Conservation (phyloP, 2,797 vertebrate species). For the Aplochiton taeniatus region DNA sequence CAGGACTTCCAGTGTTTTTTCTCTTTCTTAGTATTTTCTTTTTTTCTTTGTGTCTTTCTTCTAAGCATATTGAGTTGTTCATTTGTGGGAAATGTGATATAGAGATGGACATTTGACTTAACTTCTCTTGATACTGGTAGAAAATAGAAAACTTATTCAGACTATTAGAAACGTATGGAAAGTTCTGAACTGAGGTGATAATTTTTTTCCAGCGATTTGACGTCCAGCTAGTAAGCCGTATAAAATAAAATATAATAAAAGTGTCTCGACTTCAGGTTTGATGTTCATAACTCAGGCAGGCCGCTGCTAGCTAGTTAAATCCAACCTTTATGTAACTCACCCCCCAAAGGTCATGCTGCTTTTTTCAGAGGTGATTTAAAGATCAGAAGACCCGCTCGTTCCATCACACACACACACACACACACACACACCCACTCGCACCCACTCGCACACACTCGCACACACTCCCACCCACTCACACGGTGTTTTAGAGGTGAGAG, state of each 20-base stretch:
- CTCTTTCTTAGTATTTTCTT: too few species aligned
- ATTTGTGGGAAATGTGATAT: too few species aligned
- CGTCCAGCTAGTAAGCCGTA: slow-evolving; percentile 44
- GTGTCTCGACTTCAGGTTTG: slow-evolving; percentile 65
- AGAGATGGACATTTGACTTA: too few species aligned
- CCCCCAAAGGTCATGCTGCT: slow-evolving; percentile 75
- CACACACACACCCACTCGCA: slow-evolving; percentile 32
- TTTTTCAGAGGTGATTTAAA: slow-evolving; percentile 75
- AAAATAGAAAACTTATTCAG: too few species aligned
- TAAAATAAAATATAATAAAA: slow-evolving; percentile 52
- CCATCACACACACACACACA: slow-evolving; percentile 57
- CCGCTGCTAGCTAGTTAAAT: slow-evolving; percentile 70
- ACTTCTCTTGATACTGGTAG: too few species aligned
- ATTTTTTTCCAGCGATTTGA: slow-evolving; percentile 35
- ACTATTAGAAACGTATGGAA: too few species aligned
- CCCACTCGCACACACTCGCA: slow-evolving; percentile 25
- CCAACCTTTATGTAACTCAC: slow-evolving; percentile 79
- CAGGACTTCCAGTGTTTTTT: too few species aligned
- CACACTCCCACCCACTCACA: slow-evolving; percentile 19
- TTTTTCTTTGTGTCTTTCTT: too few species aligned
- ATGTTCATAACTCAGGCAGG: slow-evolving; percentile 73
- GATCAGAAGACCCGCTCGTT: slow-evolving; percentile 75
- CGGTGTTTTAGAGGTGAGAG: too few species aligned
- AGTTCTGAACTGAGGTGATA: slow-evolving; percentile 49
- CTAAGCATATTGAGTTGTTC: too few species aligned